phyloP scores from a whole-genome alignment of 23 tunicate genomes.

The Clavelina lepadiformis region DNA sequence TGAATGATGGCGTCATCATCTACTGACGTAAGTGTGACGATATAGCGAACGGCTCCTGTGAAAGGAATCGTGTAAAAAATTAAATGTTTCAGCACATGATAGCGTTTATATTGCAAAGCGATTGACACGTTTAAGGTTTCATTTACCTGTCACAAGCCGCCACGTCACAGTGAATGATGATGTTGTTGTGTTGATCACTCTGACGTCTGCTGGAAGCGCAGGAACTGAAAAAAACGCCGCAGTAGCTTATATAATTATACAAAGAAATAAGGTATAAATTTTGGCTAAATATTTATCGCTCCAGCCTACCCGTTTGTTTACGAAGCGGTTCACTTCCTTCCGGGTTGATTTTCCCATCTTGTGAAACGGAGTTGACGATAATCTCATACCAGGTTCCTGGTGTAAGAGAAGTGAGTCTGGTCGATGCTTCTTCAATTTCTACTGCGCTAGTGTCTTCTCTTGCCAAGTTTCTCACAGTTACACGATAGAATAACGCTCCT shows the following conservation, averaged over 20 bases:
- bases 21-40: not conserved
- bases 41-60: constrained; percentile 2
- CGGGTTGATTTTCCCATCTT: constrained; percentile 8
- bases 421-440: not conserved
- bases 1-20: not conserved
- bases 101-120: too few relatives aligned
- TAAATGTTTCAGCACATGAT: too few relatives aligned
- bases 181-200: constrained; percentile 18
- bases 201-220: constrained; percentile 20
- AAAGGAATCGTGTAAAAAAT: too few relatives aligned
- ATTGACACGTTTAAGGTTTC: too few relatives aligned
- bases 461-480: not conserved
- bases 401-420: not conserved
- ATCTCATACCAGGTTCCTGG: constrained; percentile 57
- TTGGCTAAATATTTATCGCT: not conserved
- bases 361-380: constrained; percentile 31
- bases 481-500: constrained; percentile 12
- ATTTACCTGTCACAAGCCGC: constrained; percentile 48
- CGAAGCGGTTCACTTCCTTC: constrained; percentile 29
- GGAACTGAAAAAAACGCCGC: constrained; percentile 41
- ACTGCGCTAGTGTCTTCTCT: not conserved
- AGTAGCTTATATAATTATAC: too few relatives aligned
- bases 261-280: too few relatives aligned
- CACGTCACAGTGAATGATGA: constrained; percentile 29
- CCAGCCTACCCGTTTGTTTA: constrained; percentile 54